A percentile compares a stretch with the other conserved stretches of the same genome.
Evolutionary conservation across 2,113 vertebrate species (phyloP).

Genomic region (Pao palembangensis): DNA sequence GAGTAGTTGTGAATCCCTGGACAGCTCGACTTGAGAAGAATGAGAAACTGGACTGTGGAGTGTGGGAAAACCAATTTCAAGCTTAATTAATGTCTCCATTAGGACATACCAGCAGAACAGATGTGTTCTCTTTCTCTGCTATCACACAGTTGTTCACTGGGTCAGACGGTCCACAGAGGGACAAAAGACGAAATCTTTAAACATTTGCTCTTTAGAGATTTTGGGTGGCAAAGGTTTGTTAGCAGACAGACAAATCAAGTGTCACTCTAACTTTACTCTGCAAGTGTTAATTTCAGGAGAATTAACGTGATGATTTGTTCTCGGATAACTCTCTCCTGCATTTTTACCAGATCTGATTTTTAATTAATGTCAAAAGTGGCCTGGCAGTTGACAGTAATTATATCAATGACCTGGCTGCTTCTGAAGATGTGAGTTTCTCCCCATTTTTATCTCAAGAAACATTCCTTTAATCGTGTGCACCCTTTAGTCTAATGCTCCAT

Average conservation of each 20-base stretch:
- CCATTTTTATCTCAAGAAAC: constrained; percentile 12
- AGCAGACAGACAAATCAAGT: neutral
- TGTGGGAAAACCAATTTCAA: constrained; percentile 57
- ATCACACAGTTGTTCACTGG: constrained; percentile 13
- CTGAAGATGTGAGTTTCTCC: constrained; percentile 8
- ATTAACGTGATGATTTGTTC: too few species aligned
- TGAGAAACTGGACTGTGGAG: constrained; percentile 35
- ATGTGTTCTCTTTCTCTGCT: constrained; percentile 18
- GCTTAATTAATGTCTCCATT: constrained; percentile 66
- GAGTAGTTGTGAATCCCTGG: constrained; percentile 43
- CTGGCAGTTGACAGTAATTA: constrained; percentile 16
- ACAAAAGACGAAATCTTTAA: neutral
- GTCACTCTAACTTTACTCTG: too few species aligned
- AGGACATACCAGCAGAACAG: constrained; percentile 22
- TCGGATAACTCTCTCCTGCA: too few species aligned
- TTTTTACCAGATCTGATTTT: neutral
- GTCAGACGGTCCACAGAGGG: constrained; percentile 2
- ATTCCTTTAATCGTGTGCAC: constrained; percentile 19
- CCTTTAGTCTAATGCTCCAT: neutral
- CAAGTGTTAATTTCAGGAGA: too few species aligned
- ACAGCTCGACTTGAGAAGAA: constrained; percentile 37
- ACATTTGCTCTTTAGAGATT: neutral
- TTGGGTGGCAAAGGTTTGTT: neutral
- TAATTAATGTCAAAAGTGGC: constrained; percentile 1
- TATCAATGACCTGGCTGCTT: constrained; percentile 10